A percentile compares a stretch with the other conserved stretches of the same genome.
Evolutionary conservation across 2,113 vertebrate genomes (phyloP).

Genomic region (Glaucidium brasilianum): DNA sequence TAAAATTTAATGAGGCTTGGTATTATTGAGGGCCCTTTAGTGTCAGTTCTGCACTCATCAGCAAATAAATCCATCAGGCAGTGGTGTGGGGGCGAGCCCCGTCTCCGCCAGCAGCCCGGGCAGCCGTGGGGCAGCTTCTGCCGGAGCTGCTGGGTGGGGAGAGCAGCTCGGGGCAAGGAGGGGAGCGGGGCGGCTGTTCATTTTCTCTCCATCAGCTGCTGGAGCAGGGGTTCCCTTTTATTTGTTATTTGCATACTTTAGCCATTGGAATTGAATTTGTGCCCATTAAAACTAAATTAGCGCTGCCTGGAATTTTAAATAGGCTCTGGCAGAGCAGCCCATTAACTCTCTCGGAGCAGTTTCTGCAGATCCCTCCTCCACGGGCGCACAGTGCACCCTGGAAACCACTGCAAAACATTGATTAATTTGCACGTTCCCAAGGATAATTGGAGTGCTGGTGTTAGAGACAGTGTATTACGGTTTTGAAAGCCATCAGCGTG

Average conservation of each 20-base stretch:
- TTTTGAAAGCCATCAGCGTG: background rate
- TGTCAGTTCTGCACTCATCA: conserved; percentile 1
- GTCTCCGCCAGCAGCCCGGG: background rate
- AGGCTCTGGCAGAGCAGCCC: conserved; percentile 19
- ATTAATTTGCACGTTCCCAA: background rate
- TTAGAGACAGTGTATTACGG: background rate
- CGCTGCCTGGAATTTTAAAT: conserved; percentile 47
- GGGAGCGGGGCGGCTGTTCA: background rate
- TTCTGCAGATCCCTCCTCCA: background rate
- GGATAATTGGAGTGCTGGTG: background rate
- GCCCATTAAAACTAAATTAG: conserved; percentile 59
- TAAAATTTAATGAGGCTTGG: conserved; percentile 48
- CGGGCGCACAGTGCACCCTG: fast-evolving
- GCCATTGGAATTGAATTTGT: conserved; percentile 53
- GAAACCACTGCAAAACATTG: background rate
- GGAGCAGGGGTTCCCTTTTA: conserved; percentile 54
- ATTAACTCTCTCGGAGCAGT: background rate
- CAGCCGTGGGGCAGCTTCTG: background rate
- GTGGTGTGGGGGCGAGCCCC: background rate
- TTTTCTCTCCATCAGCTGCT: conserved; percentile 12
- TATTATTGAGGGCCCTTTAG: conserved; percentile 29
- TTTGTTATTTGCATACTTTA: conserved; percentile 60
- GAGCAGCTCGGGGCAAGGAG: background rate
- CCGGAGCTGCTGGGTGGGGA: background rate
- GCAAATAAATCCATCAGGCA: background rate